Evolutionary conservation across 2,888 invertebrate genomes (phyloP), one percentile per base, ranked within the genome.

Genomic region (Bimastos eiseni): DNA sequence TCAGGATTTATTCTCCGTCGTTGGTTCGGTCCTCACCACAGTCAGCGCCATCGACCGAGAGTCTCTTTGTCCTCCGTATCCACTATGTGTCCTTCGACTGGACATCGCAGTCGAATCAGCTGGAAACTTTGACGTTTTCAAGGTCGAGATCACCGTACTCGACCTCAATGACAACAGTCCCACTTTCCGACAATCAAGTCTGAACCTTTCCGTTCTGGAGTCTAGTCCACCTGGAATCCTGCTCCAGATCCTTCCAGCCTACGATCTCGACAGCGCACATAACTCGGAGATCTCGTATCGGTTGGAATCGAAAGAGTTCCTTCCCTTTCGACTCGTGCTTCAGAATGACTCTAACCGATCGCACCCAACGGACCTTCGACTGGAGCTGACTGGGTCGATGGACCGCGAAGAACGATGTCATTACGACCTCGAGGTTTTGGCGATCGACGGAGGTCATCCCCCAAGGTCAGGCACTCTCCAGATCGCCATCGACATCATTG

Each of bases 161-260:
- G 92, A 92, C 88, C 90, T 91, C 83, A 92, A 92, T 89, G 92
- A 92, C 90, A 92, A 92, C 91, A 83, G 88, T 88, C 92, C 92
- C 19, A 49, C 90, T 24, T 92, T 92, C 88, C 89, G 90, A 13
- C 91, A 92, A n/a, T 33, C 41, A 24, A 89, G 90, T 83, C 89
- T 92, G n/a, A 83, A 88, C 83, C 38, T 91, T 17, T 91, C 91
- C 44, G 90, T 92, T 86, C 91, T 89, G 44, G 92, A 92, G 84
- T 91, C 92, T 11, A 90, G 91, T 6, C 86, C 89, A 1, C 90
- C 90, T 17, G 92, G 92, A 21, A 91, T 88, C 90, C 89, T 91
- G 33, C 91, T 92, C n/a, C 44, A 90, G 33, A 86, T 92, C 41
- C 92, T 91, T 11, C 89, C 92, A 21, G 92, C 92, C 21, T 70